A percentile compares a stretch with the other conserved stretches of the same genome.
Conservation (phyloP, 2,113 vertebrate genomes). For the Brachyistius frenatus region DNA sequence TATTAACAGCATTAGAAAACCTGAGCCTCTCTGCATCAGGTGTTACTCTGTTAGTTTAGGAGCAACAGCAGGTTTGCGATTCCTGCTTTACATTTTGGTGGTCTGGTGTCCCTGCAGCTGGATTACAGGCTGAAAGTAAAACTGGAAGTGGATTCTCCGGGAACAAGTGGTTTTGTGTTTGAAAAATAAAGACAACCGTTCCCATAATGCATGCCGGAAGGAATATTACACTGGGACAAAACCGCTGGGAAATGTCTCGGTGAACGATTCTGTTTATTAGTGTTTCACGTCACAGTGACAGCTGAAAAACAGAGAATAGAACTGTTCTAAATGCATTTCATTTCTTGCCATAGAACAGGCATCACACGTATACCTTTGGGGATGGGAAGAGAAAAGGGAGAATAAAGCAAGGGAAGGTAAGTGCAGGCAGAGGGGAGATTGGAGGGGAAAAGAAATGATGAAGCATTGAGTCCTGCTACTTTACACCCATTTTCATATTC, state of each 20-base stretch:
- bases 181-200: constrained; percentile 23
- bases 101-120: not conserved
- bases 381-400: constrained; percentile 41
- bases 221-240: constrained; percentile 39
- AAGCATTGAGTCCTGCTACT: constrained; percentile 75
- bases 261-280: constrained; percentile 76
- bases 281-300: constrained; percentile 72
- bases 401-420: constrained; percentile 9
- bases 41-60: not conserved
- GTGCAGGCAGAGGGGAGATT: constrained; percentile 44
- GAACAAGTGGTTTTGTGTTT: constrained; percentile 1
- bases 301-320: constrained; percentile 84
- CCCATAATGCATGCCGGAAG: constrained; percentile 58
- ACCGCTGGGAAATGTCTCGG: constrained; percentile 32
- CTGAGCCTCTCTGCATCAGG: not conserved
- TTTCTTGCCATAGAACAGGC: constrained; percentile 84
- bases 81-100: constrained; percentile 7
- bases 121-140: constrained; percentile 14
- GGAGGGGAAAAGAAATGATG: constrained; percentile 73
- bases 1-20: not conserved
- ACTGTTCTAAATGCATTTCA: constrained; percentile 84
- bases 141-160: constrained; percentile 3
- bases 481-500: constrained; percentile 83
- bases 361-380: constrained; percentile 83
- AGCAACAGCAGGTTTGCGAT: not conserved